Evolutionary conservation across 2,113 vertebrate species (phyloP).

Genomic region (Reinhardtius hippoglossoides): DNA sequence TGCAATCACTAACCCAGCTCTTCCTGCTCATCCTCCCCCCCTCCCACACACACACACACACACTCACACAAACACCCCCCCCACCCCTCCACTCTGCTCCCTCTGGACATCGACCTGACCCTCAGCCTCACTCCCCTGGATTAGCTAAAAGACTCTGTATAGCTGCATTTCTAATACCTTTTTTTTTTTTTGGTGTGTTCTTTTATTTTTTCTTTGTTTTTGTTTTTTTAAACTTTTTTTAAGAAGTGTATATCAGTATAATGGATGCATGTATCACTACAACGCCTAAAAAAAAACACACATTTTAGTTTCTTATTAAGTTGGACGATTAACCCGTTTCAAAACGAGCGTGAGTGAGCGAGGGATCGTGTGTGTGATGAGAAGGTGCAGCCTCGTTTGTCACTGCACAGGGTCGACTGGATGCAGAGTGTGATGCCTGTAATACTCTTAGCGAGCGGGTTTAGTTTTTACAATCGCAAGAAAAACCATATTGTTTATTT

Average conservation of each 20-base stretch:
- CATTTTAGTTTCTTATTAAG: conserved; percentile 80
- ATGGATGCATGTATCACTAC: conserved; percentile 94
- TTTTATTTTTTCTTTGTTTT: conserved; percentile 50
- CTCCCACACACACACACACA: conserved; percentile 61
- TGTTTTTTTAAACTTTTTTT: conserved; percentile 82
- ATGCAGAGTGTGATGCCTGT: conserved; percentile 2
- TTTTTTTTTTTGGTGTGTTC: conserved; percentile 55
- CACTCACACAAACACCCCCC: conserved; percentile 9
- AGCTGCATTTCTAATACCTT: conserved; percentile 93
- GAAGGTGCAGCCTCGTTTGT: conserved; percentile 37
- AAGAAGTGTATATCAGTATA: conserved; percentile 82
- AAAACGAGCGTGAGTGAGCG: conserved; percentile 33
- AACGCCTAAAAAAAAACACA: conserved; percentile 79
- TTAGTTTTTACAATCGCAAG: conserved; percentile 31
- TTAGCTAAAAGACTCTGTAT: conserved; percentile 92
- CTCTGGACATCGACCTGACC: conserved; percentile 85
- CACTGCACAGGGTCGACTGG: conserved; percentile 17
- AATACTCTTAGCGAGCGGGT: not conserved
- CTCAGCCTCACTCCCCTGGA: conserved; percentile 87
- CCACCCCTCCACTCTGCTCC: conserved; percentile 45
- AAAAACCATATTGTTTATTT: conserved; percentile 49
- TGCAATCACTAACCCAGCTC: conserved; percentile 91
- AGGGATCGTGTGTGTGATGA: conserved; percentile 46
- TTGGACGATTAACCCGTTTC: conserved; percentile 73
- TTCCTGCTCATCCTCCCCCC: conserved; percentile 46